Conservation (phyloP, 2,797 vertebrate genomes). For the Mormyrus hasselquistii region DNA sequence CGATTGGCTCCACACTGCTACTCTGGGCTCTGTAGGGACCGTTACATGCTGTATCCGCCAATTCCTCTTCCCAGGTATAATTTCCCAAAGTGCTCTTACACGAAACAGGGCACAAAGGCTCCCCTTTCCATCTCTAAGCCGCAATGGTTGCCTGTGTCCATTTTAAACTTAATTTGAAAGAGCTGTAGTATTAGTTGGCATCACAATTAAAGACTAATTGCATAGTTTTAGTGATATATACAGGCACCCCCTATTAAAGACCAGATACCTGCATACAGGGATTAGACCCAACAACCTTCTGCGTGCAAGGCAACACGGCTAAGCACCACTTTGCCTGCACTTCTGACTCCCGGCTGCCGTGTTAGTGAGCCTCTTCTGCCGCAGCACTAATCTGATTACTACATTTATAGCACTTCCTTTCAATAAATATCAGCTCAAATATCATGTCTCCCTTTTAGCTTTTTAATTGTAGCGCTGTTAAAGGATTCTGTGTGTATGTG, state of each 20-base stretch:
- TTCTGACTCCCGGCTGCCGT: neutral
- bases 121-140: neutral
- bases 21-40: neutral
- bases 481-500: neutral
- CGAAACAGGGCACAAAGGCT: neutral
- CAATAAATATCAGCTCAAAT: neutral
- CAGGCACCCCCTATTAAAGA: neutral
- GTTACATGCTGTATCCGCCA: neutral
- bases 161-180: neutral
- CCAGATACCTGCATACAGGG: neutral
- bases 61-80: neutral
- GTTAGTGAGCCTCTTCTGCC: neutral
- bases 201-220: neutral
- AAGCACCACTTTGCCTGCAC: neutral
- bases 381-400: neutral
- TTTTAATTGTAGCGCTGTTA: neutral
- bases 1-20: neutral
- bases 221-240: neutral
- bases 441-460: neutral
- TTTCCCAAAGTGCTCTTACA: neutral
- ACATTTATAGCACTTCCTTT: neutral
- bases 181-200: neutral
- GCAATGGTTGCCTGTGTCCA: neutral
- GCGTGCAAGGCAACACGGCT: neutral
- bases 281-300: neutral